phyloP scores from a whole-genome alignment of 2,888 invertebrate genomes.

The Gastrophysa polygoni region DNA sequence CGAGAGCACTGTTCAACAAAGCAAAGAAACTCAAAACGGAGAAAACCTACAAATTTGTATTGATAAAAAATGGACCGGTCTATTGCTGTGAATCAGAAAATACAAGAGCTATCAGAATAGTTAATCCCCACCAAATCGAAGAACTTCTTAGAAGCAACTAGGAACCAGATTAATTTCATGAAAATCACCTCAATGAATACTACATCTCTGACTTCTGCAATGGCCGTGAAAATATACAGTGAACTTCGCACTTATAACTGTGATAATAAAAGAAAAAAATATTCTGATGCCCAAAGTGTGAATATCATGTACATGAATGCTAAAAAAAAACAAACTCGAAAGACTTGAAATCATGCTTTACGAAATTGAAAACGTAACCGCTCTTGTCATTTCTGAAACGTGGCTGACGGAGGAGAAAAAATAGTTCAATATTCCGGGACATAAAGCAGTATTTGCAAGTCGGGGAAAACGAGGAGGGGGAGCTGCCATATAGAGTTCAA shows the following conservation, averaged over 20 bases:
- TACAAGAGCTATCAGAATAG: conserved; percentile 8
- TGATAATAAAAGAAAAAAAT: conserved; percentile 1
- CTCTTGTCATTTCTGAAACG: conserved; percentile 5
- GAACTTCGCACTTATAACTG: conserved; percentile 8
- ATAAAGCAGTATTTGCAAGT: conserved; percentile 11
- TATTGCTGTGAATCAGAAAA: conserved; percentile 8
- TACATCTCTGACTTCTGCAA: conserved; percentile 3
- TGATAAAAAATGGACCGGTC: conserved; percentile 1
- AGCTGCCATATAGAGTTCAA: conserved; percentile 8
- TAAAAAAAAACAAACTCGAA: neutral
- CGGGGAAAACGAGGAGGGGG: conserved; percentile 6
- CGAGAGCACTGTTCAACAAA: conserved; percentile 7
- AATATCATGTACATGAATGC: conserved; percentile 6
- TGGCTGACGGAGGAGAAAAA: conserved; percentile 6
- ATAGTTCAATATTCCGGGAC: conserved; percentile 1
- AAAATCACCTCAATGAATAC: neutral
- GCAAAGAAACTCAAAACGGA: conserved; percentile 9
- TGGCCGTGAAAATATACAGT: conserved; percentile 1
- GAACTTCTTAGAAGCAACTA: conserved; percentile 4
- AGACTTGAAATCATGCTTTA: conserved; percentile 1
- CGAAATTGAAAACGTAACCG: neutral
- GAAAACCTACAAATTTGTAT: conserved; percentile 7
- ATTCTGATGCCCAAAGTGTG: conserved; percentile 2
- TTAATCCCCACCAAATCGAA: conserved; percentile 3
- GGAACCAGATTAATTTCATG: neutral